Conservation (phyloP, 1,140 invertebrate species). For the Matsumurasca onukii region DNA sequence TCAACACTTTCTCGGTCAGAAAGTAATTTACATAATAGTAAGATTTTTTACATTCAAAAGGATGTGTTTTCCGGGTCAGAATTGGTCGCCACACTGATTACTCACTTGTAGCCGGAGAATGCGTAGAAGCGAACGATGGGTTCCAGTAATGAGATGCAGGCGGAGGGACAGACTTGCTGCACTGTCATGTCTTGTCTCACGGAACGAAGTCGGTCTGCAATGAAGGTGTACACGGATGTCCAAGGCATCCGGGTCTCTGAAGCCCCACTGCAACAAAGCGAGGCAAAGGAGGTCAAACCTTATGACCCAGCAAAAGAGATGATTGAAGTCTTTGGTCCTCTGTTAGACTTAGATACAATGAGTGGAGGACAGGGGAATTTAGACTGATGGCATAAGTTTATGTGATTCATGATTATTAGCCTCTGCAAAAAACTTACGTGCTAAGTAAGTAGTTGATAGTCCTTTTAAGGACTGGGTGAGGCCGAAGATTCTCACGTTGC, state of each 20-base stretch:
- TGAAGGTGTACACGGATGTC: slow-evolving; percentile 65
- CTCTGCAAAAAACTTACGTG: slow-evolving; percentile 16
- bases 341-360: too few relatives aligned
- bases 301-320: not conserved
- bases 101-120: slow-evolving; percentile 57
- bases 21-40: too few relatives aligned
- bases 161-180: slow-evolving; percentile 56
- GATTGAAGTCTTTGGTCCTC: not conserved
- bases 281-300: slow-evolving; percentile 17
- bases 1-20: too few relatives aligned
- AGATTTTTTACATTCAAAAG: too few relatives aligned
- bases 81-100: not conserved
- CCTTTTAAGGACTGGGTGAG: slow-evolving; percentile 17
- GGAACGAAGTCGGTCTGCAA: slow-evolving; percentile 71
- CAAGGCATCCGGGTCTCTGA: slow-evolving; percentile 24
- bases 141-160: slow-evolving; percentile 60
- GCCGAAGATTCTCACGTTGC: not conserved
- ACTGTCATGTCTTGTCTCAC: slow-evolving; percentile 75
- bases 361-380: too few relatives aligned
- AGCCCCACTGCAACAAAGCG: slow-evolving; percentile 28
- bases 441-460: slow-evolving; percentile 32
- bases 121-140: slow-evolving; percentile 66
- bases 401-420: not conserved
- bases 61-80: too few relatives aligned
- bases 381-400: not conserved